phyloP scores from a whole-genome alignment of 2,888 invertebrate genomes.

The Eumacrocentrus americanus region DNA sequence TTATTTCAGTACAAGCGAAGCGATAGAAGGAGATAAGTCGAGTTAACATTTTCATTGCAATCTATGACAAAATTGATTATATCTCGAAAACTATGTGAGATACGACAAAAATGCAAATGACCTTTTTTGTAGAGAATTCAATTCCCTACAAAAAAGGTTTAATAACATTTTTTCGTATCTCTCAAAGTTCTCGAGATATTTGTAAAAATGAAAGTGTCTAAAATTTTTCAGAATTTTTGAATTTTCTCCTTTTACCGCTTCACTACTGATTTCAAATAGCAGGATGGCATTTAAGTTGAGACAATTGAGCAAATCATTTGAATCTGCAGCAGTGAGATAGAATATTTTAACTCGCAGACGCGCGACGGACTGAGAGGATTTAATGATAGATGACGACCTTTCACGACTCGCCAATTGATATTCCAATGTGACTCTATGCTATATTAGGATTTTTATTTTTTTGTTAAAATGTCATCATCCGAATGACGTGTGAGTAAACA shows the following conservation, averaged over 20 bases:
- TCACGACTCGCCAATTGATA: neutral
- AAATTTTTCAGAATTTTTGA: neutral
- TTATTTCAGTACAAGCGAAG: neutral
- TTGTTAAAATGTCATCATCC: neutral
- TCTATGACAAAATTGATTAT: no score
- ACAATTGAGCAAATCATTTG: conserved; percentile 1
- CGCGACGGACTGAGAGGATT: neutral
- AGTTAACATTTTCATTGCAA: no score
- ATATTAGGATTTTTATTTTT: conserved; percentile 2
- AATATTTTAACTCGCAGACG: neutral
- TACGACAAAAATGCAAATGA: neutral
- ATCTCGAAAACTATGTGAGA: neutral
- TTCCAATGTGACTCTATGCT: neutral
- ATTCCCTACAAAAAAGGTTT: neutral
- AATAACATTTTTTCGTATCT: neutral
- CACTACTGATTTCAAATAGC: neutral
- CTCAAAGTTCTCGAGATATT: neutral
- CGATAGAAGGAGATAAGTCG: no score
- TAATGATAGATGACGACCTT: neutral
- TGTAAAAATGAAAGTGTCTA: neutral
- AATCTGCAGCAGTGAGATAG: neutral
- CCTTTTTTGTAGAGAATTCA: neutral
- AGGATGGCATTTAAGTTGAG: neutral
- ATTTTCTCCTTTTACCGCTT: no score
- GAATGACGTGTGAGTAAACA: no score